phyloP scores from a whole-genome alignment of 2,888 invertebrate genomes.

The Epinotia nisella region DNA sequence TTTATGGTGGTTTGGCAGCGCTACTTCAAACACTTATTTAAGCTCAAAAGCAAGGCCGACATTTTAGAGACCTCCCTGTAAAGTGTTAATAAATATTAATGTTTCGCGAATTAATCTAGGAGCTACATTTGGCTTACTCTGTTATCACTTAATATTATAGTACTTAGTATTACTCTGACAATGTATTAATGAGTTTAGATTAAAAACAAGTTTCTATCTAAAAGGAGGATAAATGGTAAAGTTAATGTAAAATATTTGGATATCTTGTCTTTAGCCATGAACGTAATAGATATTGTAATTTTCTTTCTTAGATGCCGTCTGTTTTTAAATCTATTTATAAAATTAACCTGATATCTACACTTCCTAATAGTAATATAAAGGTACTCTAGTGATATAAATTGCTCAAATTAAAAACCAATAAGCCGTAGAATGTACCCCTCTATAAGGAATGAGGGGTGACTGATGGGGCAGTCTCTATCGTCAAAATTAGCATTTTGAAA shows the following conservation, averaged over 20 bases:
- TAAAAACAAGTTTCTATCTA: no score
- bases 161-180: background rate
- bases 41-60: slow-evolving; percentile 6
- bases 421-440: slow-evolving; percentile 18
- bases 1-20: slow-evolving; percentile 26
- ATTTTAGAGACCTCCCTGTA: slow-evolving; percentile 10
- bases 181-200: background rate
- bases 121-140: slow-evolving; percentile 11
- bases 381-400: slow-evolving; percentile 26
- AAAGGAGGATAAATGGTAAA: no score
- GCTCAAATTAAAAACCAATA: slow-evolving; percentile 32
- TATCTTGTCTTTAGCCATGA: no score
- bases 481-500: slow-evolving; percentile 51
- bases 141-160: slow-evolving; percentile 9
- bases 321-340: background rate
- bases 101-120: slow-evolving; percentile 19
- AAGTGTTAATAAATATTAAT: slow-evolving; percentile 42
- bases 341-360: background rate
- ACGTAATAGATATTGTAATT: no score
- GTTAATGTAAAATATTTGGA: no score
- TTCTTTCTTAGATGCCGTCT: no score
- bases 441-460: slow-evolving; percentile 35
- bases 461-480: slow-evolving; percentile 50
- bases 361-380: no score
- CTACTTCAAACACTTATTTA: slow-evolving; percentile 15